Evolutionary conservation across 2,888 invertebrate species (phyloP).

Genomic region (Patella depressa): DNA sequence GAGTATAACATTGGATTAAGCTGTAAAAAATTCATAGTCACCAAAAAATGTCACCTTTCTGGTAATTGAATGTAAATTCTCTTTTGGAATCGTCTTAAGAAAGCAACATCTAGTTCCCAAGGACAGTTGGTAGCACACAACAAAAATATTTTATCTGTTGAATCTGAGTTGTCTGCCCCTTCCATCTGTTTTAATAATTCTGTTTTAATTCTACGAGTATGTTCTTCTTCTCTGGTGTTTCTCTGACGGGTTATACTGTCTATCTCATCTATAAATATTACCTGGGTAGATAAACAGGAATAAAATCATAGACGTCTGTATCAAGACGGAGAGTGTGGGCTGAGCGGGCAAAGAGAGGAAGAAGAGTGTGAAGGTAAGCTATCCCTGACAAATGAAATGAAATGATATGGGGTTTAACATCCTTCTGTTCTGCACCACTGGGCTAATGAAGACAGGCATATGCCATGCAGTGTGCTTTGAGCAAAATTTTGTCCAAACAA

Average conservation of each 20-base stretch:
- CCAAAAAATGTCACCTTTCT: conserved; percentile 62
- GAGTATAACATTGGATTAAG: neutral
- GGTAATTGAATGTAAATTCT: conserved; percentile 76
- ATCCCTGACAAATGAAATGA: no score
- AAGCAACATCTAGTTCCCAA: conserved; percentile 77
- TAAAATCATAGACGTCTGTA: neutral
- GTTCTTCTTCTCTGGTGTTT: conserved; percentile 73
- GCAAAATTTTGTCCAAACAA: neutral
- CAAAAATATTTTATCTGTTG: conserved; percentile 69
- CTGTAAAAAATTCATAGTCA: no score
- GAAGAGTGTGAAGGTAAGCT: no score
- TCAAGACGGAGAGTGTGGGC: no score
- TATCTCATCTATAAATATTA: conserved; percentile 77
- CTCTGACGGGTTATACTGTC: conserved; percentile 76
- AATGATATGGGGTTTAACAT: no score
- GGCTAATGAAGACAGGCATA: no score
- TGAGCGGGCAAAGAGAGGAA: no score
- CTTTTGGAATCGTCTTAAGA: conserved; percentile 76
- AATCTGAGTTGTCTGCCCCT: conserved; percentile 60
- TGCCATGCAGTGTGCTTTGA: no score
- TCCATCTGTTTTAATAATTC: conserved; percentile 76
- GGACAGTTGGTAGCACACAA: conserved; percentile 78
- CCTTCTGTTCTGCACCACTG: no score
- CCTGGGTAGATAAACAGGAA: conserved; percentile 41
- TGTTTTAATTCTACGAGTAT: conserved; percentile 75